Base-by-base conservation (phyloP, 1,140 invertebrate genomes). In the Psix sp. region DNA sequence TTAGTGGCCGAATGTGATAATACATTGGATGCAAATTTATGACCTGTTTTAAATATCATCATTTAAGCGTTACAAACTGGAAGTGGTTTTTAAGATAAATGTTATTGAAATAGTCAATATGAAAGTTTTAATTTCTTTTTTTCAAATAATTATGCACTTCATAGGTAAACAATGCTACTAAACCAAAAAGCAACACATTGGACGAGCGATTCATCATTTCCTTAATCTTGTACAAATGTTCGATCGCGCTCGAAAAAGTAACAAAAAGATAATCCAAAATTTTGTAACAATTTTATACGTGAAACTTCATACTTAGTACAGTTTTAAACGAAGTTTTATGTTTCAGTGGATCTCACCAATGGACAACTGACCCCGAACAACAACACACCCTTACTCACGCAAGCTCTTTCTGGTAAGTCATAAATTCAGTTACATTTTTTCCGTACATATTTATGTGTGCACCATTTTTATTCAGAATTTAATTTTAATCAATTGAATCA, bases 271-370 rank as follows among this genome's bases (percentile, higher is more conserved):
- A 9, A 20, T 16, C 16, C 40, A 33, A 14, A 29, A 26, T 11
- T n/a, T 38, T 29, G 6, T 31, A 33, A 46, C 16, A 18, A 31
- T 7, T 40, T 52, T 51, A 21, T 29, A 39, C 15, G 39, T 20
- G 7, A 62, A 38, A 18, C 9, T 0, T 17, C 48, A 21, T 40
- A 2, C 40, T 42, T 14, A 31, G 49, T 77, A 78, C 77, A 82
- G 78, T 85, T 84, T 77, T 87, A 76, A 87, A 80, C 70, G 73
- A 74, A 86, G 76, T 81, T 87, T 86, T 87, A 85, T 92, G 83
- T 93, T 93, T 90, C 93, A 96, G 94, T 96, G 91, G 94, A 96
- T 90, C 91, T 96, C 88, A 94, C 93, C 89, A 96, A 96, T 89
- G 94, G 95, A 88, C 94, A 96, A 90, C 92, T 95, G 85, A 96